phyloP scores from a whole-genome alignment of 2,113 vertebrate genomes.

The Melanerpes formicivorus region DNA sequence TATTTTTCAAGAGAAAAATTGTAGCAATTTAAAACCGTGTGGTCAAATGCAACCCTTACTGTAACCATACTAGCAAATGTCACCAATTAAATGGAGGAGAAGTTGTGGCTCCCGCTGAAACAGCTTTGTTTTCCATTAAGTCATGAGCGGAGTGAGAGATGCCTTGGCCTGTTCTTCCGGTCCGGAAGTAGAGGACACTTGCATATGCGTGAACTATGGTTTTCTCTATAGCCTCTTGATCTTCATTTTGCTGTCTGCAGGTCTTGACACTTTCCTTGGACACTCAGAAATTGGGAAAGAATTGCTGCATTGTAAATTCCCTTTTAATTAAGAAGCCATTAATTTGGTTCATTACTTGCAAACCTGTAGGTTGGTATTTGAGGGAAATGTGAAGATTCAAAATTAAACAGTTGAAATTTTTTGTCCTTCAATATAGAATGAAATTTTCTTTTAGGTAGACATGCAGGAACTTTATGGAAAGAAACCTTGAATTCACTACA shows the following conservation, averaged over 20 bases:
- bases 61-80: neutral
- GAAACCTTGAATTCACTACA: neutral
- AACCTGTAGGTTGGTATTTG: neutral
- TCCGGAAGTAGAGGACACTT: neutral
- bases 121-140: neutral
- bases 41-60: neutral
- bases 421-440: neutral
- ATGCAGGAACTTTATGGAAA: neutral
- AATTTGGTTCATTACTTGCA: neutral
- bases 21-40: neutral
- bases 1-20: neutral
- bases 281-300: neutral
- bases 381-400: neutral
- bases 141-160: neutral
- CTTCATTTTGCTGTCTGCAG: neutral
- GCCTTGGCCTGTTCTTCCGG: neutral
- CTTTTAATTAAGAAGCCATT: neutral
- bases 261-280: neutral
- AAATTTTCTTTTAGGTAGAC: neutral
- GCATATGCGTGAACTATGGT: fast-evolving
- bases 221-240: neutral
- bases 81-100: neutral
- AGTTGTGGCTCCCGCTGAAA: neutral
- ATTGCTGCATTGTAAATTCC: neutral
- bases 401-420: neutral